A percentile compares a stretch with the other conserved stretches of the same genome.
Evolutionary conservation across 2,797 vertebrate genomes (phyloP).

Genomic region (Cygnus olor): DNA sequence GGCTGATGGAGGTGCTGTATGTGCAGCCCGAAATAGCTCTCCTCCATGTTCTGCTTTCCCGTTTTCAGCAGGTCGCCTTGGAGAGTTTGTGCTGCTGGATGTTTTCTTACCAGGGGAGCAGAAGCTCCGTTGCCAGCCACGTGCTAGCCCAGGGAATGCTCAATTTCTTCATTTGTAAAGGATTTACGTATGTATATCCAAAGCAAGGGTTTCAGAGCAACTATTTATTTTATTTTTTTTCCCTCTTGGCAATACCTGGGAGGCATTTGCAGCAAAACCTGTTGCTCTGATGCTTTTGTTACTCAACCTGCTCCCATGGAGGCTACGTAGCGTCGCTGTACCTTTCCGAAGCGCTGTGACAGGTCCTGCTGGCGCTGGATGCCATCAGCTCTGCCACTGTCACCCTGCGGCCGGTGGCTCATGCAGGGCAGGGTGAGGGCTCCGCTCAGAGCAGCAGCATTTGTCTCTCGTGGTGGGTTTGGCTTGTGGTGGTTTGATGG

Average conservation of each 20-base stretch:
- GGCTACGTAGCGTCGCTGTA: rapidly evolving
- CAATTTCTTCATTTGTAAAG: background rate
- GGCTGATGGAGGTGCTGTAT: background rate
- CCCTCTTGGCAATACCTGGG: background rate
- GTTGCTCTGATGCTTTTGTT: background rate
- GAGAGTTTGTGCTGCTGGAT: background rate
- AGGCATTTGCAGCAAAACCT: background rate
- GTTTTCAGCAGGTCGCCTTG: background rate
- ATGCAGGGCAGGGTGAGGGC: background rate
- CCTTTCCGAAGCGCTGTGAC: rapidly evolving
- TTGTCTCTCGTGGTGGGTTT: rapidly evolving
- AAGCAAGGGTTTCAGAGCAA: background rate
- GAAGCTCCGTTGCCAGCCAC: background rate
- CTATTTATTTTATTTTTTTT: background rate
- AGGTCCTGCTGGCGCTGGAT: rapidly evolving
- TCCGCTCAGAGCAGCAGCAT: background rate
- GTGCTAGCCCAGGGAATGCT: background rate
- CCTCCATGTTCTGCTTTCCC: background rate
- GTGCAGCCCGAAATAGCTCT: background rate
- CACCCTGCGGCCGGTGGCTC: background rate
- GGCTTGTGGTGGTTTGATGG: background rate
- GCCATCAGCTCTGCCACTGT: background rate
- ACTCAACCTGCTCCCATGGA: background rate
- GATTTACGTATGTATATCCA: background rate
- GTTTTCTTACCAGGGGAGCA: too few relatives aligned